A percentile compares a stretch with the other conserved stretches of the same genome.
Conservation (phyloP, 2,113 vertebrate genomes). For the Raja brachyura region DNA sequence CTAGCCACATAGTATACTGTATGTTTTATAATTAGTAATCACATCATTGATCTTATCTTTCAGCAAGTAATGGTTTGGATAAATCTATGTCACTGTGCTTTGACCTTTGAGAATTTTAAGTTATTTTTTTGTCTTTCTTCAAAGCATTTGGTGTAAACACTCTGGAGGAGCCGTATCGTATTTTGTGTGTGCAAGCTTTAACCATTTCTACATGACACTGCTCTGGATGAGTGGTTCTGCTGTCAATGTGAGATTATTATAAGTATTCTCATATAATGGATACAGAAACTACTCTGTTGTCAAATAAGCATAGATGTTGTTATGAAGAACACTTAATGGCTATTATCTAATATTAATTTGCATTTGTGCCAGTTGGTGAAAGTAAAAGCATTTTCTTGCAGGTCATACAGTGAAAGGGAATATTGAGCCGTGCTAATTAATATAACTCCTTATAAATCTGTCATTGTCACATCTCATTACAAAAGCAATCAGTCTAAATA, state of each 20-base stretch:
- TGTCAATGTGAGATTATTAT: background rate
- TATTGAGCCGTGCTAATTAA: background rate
- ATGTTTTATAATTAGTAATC: background rate
- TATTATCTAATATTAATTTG: background rate
- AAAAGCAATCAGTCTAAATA: background rate
- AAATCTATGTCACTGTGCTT: background rate
- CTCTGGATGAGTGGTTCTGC: background rate
- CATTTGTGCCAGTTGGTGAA: background rate
- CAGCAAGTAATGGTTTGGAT: background rate
- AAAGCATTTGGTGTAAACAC: background rate
- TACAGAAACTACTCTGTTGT: background rate
- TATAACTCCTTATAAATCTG: background rate
- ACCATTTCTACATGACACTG: background rate
- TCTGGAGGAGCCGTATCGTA: background rate
- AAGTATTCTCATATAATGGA: constrained; percentile 17
- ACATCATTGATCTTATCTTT: background rate
- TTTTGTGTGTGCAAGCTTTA: background rate
- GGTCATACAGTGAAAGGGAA: background rate
- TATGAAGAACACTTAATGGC: background rate
- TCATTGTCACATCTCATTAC: background rate
- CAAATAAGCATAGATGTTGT: background rate
- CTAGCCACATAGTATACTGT: background rate
- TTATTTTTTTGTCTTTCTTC: background rate
- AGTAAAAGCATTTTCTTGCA: background rate
- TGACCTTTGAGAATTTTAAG: background rate